Conservation (phyloP, 2,113 vertebrate genomes). For the Cettia cetti region DNA sequence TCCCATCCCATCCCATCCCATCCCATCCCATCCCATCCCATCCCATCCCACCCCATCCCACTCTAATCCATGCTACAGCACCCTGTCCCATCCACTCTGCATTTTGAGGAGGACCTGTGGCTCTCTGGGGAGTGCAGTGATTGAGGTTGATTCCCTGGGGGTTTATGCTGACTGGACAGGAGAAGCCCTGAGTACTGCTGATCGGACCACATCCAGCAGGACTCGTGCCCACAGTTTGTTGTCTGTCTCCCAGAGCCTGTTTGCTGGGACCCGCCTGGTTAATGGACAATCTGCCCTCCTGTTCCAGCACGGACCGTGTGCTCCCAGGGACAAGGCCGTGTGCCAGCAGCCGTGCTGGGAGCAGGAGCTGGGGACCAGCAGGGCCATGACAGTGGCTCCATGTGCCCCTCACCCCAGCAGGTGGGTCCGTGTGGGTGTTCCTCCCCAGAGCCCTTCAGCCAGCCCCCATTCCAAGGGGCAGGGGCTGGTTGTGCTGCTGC, state of each 20-base stretch:
- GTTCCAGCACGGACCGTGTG: fast-evolving
- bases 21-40: too few relatives aligned
- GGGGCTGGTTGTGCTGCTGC: not conserved
- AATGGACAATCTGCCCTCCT: not conserved
- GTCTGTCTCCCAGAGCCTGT: fast-evolving
- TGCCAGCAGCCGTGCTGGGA: not conserved
- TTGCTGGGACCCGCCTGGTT: not conserved
- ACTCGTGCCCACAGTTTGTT: not conserved
- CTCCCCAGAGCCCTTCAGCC: fast-evolving
- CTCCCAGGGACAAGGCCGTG: not conserved
- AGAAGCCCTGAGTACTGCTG: not conserved
- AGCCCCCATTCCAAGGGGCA: fast-evolving
- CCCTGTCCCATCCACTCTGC: too few relatives aligned
- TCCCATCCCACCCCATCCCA: too few relatives aligned
- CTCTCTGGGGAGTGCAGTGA: not conserved
- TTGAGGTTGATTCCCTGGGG: not conserved
- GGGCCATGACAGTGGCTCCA: fast-evolving
- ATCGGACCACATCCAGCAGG: not conserved
- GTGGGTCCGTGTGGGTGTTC: fast-evolving
- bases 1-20: not conserved
- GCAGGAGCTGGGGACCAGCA: not conserved
- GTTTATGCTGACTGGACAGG: not conserved
- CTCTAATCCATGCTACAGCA: not conserved
- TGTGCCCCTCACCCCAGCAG: fast-evolving
- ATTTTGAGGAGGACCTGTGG: not conserved